Percentiles rank a stretch among this genome's conserved stretches.
These are phyloP conservation scores for Harpalus rufipes DNA, from an alignment of 2,888 invertebrate species.

Conservation along the genomic window DNA sequence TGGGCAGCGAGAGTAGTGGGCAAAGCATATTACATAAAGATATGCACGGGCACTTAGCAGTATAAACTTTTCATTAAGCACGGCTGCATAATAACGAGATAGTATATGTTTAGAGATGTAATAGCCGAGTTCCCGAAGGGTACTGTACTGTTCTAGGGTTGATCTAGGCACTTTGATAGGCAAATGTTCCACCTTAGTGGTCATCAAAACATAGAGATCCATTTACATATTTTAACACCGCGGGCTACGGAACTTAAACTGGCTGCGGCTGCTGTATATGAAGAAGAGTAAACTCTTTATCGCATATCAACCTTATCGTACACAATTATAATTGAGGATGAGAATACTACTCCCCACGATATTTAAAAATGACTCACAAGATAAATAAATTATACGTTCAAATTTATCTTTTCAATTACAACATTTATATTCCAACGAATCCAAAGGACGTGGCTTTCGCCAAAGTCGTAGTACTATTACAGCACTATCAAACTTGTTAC, in stretches of 20 bases:
- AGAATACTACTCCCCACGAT: neutral
- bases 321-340: neutral
- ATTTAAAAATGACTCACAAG: no score
- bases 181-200: conserved; percentile 62
- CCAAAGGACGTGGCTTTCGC: no score
- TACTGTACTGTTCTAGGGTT: conserved; percentile 50
- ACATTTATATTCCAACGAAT: no score
- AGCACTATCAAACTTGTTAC: no score
- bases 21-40: conserved; percentile 58
- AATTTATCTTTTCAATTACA: no score
- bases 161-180: conserved; percentile 65
- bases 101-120: conserved; percentile 65
- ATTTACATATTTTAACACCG: conserved; percentile 65
- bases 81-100: conserved; percentile 61
- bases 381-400: no score
- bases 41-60: conserved; percentile 63
- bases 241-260: conserved; percentile 23
- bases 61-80: conserved; percentile 64
- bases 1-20: conserved; percentile 38
- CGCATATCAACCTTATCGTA: neutral
- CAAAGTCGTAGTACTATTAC: no score
- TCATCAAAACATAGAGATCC: conserved; percentile 63
- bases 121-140: conserved; percentile 61
- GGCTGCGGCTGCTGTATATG: neutral
- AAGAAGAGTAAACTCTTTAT: conserved; percentile 19